Evolutionary conservation across 1,140 invertebrate genomes (phyloP), one percentile per base, ranked within the genome.

Genomic region (Drosophila setifemur): DNA sequence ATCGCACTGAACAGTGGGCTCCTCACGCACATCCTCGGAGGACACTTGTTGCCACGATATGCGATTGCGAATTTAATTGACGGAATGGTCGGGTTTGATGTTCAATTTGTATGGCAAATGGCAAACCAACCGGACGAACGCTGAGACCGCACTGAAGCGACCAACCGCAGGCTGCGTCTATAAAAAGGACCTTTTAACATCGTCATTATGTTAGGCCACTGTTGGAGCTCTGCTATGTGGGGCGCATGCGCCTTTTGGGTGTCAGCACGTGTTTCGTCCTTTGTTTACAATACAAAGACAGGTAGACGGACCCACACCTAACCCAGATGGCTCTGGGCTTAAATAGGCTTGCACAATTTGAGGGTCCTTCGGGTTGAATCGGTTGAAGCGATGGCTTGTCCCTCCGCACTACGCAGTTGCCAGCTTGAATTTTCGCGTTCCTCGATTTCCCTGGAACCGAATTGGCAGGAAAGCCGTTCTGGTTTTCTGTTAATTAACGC

Each of bases 1-100:
- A 64, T 7, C 26, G 49, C 57, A 58, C 37, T 25, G 19, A 60
- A 8, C 57, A 11, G 19, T 4, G 61, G 39, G 33, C 19, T 64
- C 16, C 33, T 66, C 19, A 40, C 31, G 43, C 61, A 66, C 61
- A 66, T 66, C 61, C 43, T 66, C 33, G 26, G 8, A 14, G 23
- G 50, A 69, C 63, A 83, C 73, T 83, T 83, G 69, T 83, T 85
- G 69, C 77, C 67, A 55, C 44, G 42, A 43, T 4, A 25, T n/a
- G 52, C 25, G 14, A 16, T 16, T 39, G 4, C 25, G 4, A 45
- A 21, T 18, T 1, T 2, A 40, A 49, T 31, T 18, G 11, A 31
- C 25, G 12, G 11, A 23, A 5, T 23, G n/a, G n/a, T n/a, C n/a
- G n/a, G n/a, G n/a, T 23, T 23, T 23, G 21, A 23, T 5, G 16